Evolutionary conservation across 2,888 invertebrate genomes (phyloP), one percentile per base, ranked within the genome.

Genomic region (Odontomyia ornata): DNA sequence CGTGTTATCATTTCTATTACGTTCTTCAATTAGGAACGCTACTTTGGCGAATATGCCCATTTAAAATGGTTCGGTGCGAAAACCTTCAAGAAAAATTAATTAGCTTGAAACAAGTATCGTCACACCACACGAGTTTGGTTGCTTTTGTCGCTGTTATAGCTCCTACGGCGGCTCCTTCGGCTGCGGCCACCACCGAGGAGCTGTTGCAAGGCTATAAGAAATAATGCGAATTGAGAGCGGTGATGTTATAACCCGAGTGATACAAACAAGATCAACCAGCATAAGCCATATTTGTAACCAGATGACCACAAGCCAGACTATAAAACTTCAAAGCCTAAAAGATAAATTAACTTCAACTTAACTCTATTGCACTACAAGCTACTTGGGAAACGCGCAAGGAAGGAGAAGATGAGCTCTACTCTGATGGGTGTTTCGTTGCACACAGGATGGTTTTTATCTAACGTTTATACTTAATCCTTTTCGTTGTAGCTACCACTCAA

Each of bases 271-370:
- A 67, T 71, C 46, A 11, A 47, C 71, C 25, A 52, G 25, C 52
- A 47, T 47, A 21, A 47, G 47, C 71, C 71, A 52, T 71, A 71
- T 73, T 73, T 30, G 72, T 21, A 56, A 30, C 25, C 25, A 56
- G 56, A 47, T 57, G 57, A 57, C 71, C 71, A 25, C 71, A 71
- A 57, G 72, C 57, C 72, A 71, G 71, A 71, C 52, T 30, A 67
- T 67, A 52, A 52, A 71, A 52, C 36, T n/a, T 56, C 57, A 56
- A 43, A 65, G 46, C 65, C 65, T 3, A 47, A 76, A 76, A 76
- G 76, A 76, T 76, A 76, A 76, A 76, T 76, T 76, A 76, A 76
- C 65, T 76, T 65, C 65, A 46, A 56, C 72, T 72, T 72, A 47
- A 36, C 47, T 69, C 11, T 36, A 36, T 69, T 46, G 46, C 69